A percentile compares a stretch with the other conserved stretches of the same genome.
Evolutionary conservation across 2,113 vertebrate species (phyloP).

Genomic region (Hypocryptadius cinnamomeus): DNA sequence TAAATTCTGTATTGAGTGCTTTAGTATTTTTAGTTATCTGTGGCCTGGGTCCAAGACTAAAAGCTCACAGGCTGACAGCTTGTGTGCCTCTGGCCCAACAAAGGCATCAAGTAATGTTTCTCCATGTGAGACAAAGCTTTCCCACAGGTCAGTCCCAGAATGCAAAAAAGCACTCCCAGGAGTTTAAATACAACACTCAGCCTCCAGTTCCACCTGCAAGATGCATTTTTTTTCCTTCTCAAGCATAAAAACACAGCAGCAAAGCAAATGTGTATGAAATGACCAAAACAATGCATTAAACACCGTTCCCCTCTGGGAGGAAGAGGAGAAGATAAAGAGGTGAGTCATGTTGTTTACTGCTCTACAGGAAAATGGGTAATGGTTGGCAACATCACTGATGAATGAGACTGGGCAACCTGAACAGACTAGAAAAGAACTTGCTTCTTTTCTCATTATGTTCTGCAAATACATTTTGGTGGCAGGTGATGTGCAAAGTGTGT

Average conservation of each 20-base stretch:
- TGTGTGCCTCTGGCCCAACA: background rate
- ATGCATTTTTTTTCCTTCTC: background rate
- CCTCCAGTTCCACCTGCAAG: background rate
- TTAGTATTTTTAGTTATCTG: background rate
- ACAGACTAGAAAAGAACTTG: background rate
- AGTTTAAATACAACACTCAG: background rate
- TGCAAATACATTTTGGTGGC: background rate
- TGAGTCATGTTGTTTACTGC: slow-evolving; percentile 48
- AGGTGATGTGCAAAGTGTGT: background rate
- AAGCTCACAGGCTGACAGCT: background rate
- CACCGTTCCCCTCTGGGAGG: background rate
- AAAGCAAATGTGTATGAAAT: background rate
- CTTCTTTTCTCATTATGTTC: background rate
- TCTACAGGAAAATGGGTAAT: slow-evolving; percentile 14
- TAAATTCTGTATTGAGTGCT: background rate
- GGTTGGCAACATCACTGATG: background rate
- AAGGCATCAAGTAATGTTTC: background rate
- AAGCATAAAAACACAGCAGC: background rate
- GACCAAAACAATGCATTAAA: background rate
- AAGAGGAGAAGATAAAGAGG: slow-evolving; percentile 40
- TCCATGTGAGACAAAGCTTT: background rate
- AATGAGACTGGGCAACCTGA: background rate
- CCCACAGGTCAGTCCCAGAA: background rate
- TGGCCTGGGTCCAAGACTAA: background rate
- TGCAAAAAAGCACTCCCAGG: background rate